Evolutionary conservation across 2,888 invertebrate species (phyloP), one percentile per base, ranked within the genome.

Genomic region (Agapostemon virescens): DNA sequence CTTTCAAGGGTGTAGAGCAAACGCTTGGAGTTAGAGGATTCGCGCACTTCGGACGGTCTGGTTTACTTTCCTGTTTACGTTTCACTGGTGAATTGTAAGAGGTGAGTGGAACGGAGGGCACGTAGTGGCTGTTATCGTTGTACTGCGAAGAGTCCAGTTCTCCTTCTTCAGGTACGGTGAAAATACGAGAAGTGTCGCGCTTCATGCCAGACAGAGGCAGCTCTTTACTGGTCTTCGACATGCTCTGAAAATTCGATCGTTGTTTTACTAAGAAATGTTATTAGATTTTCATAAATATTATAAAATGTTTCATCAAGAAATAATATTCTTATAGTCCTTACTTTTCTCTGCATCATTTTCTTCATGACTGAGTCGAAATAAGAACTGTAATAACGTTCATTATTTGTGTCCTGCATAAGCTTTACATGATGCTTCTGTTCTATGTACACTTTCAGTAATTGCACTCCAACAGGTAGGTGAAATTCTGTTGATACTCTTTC

Each of bases 101-200:
- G 17, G 87, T 80, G 3, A 87, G 77, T 11, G 88, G 86, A 40
- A 87, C 83, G 20, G 88, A 83, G 6, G 87, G 81, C 58, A 84
- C 82, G 68, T 78, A 85, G 15, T 77, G 86, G 26, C 68, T 70
- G 69, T 72, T 52, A 67, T 78, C 73, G 79, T 85, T 70, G 73
- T 89, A 85, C 66, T 84, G 74, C 40, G 80, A 78, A 9, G 90
- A 81, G 58, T 92, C 92, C 17, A 92, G 86, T 40, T 93, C 93
- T 69, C 95, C 95, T 90, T 97, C 97, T 93, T 97, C 97, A 1
- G 97, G 96, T 70, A 97, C 97, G 6, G 97, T 96, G 89, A 97
- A 97, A 45, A 97, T 95, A 3, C 97, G 92, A 0, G 97, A 97
- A 83, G 96, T 96, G 90, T 97, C 97, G 70, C 97, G 93, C 93